These are phyloP conservation scores for Dolichomitus sp. DNA, from an alignment of 2,888 invertebrate genomes.

Conservation along the genomic window DNA sequence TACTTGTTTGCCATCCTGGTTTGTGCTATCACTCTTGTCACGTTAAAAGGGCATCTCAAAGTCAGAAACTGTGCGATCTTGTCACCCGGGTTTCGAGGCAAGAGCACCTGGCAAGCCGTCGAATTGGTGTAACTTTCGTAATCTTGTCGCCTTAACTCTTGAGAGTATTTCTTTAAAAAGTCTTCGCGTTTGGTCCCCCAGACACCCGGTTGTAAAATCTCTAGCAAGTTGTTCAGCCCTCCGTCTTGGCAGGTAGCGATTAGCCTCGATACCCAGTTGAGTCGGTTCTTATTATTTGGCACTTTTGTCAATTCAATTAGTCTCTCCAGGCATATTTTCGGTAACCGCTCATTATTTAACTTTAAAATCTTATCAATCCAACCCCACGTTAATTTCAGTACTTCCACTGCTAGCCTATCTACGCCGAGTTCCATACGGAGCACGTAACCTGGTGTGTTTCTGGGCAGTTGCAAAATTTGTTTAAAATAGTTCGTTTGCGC, in stretches of 20 bases:
- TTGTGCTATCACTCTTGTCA: conserved; percentile 6
- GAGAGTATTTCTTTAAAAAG: conserved; percentile 1
- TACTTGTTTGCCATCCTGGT: conserved; percentile 15
- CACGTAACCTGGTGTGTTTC: conserved; percentile 28
- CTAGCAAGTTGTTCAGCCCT: background rate
- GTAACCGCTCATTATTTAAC: background rate
- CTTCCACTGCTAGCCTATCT: conserved; percentile 5
- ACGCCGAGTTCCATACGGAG: conserved; percentile 33
- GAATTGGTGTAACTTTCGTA: background rate
- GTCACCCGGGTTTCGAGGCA: background rate
- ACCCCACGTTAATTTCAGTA: conserved; percentile 11
- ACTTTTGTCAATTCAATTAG: background rate
- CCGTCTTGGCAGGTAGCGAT: too few relatives aligned
- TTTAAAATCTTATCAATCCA: conserved; percentile 5
- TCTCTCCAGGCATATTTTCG: background rate
- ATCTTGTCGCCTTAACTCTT: background rate
- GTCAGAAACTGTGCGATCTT: background rate
- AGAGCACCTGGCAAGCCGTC: background rate
- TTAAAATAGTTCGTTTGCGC: conserved; percentile 43
- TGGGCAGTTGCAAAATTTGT: conserved; percentile 22
- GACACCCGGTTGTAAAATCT: background rate
- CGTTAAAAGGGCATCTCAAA: conserved; percentile 17
- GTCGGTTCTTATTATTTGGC: too few relatives aligned
- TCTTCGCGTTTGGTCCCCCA: conserved; percentile 3
- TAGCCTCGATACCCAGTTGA: conserved; percentile 5